phyloP scores from a whole-genome alignment of 2,797 vertebrate genomes.

The Agapornis canus region DNA sequence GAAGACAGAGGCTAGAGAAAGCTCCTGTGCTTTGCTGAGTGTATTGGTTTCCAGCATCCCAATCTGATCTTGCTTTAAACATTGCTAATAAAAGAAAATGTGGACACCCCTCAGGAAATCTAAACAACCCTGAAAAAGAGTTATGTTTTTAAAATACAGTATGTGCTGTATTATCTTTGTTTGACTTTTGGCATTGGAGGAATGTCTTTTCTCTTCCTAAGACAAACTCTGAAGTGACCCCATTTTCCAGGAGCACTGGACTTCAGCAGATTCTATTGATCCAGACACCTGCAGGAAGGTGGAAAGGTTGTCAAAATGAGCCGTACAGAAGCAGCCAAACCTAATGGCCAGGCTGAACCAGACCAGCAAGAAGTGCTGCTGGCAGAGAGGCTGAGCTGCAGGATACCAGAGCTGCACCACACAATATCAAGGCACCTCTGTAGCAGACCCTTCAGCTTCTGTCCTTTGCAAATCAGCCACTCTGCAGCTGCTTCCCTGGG shows the following conservation, averaged over 20 bases:
- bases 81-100: not conserved
- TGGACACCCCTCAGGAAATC: not conserved
- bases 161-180: not conserved
- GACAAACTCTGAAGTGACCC: not conserved
- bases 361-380: not conserved
- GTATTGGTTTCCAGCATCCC: not conserved
- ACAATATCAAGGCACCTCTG: fast-evolving
- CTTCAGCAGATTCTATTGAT: not conserved
- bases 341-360: not conserved
- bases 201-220: fast-evolving
- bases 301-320: not conserved
- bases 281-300: not conserved
- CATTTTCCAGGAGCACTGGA: not conserved
- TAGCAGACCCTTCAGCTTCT: not conserved
- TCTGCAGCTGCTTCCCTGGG: not conserved
- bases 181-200: not conserved
- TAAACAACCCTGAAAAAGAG: not conserved
- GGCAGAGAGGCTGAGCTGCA: not conserved
- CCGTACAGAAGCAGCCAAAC: not conserved
- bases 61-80: not conserved
- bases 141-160: not conserved
- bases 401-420: not conserved
- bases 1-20: not conserved
- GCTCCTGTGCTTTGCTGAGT: not conserved
- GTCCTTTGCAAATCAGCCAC: not conserved